These are phyloP conservation scores for Aegotheles bennettii DNA, from an alignment of 2,113 vertebrate species.

Conservation along the genomic window DNA sequence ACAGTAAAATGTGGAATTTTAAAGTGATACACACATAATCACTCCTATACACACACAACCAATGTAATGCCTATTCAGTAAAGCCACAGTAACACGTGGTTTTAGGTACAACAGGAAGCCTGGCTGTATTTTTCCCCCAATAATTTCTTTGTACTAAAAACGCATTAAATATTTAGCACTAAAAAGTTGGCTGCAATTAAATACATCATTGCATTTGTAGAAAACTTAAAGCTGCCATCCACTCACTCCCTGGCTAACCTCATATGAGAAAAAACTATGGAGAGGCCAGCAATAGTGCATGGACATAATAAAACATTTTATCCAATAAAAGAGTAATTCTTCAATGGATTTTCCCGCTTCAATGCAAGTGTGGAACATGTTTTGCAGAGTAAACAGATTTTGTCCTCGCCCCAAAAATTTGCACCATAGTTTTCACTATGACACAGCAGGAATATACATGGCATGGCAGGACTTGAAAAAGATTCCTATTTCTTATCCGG, in stretches of 20 bases:
- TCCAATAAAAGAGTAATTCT: neutral
- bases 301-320: neutral
- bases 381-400: neutral
- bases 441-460: neutral
- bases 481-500: neutral
- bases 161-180: neutral
- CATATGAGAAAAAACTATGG: neutral
- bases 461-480: neutral
- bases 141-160: neutral
- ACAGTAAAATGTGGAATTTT: accelerated
- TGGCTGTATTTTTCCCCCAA: neutral
- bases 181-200: neutral
- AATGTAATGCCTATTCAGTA: too few species aligned
- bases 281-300: neutral
- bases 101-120: neutral
- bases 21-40: neutral
- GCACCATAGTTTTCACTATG: neutral
- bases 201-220: neutral
- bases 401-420: neutral
- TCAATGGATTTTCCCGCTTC: neutral
- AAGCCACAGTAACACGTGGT: accelerated
- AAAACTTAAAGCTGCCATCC: neutral
- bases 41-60: neutral
- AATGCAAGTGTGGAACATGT: neutral
- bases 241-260: neutral